phyloP scores from a whole-genome alignment of 2,888 invertebrate genomes.

The Lamellibrachia satsuma region DNA sequence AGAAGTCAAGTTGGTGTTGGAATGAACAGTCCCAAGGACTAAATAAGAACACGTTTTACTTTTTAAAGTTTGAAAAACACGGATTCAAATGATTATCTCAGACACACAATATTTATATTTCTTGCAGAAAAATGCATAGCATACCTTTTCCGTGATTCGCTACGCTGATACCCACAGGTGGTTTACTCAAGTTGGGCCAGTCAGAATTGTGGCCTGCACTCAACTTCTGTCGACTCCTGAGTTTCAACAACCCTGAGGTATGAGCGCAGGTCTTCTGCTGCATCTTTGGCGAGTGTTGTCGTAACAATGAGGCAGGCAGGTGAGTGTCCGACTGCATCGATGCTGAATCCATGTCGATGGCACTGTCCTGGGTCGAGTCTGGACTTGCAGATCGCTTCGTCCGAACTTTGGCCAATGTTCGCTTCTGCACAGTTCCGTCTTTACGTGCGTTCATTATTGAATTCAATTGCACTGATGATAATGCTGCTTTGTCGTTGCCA shows the following conservation, averaged over 20 bases:
- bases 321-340: neutral
- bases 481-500: neutral
- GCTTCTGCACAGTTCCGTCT: neutral
- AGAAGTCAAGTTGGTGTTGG: too few relatives aligned
- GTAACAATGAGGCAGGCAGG: neutral
- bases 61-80: too few relatives aligned
- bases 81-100: too few relatives aligned
- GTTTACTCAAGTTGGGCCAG: neutral
- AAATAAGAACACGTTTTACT: too few relatives aligned
- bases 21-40: too few relatives aligned
- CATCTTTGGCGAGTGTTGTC: neutral
- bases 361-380: neutral
- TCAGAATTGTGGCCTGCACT: neutral
- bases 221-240: neutral
- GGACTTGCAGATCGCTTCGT: conserved; percentile 1
- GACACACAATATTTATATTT: too few relatives aligned
- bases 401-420: neutral
- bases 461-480: neutral
- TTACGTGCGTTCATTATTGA: neutral
- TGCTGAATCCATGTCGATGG: neutral
- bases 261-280: neutral
- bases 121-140: neutral
- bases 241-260: neutral
- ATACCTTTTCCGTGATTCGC: neutral
- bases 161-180: neutral